Conservation (phyloP, 1,140 invertebrate genomes). For the Heliconius eleuchia region DNA sequence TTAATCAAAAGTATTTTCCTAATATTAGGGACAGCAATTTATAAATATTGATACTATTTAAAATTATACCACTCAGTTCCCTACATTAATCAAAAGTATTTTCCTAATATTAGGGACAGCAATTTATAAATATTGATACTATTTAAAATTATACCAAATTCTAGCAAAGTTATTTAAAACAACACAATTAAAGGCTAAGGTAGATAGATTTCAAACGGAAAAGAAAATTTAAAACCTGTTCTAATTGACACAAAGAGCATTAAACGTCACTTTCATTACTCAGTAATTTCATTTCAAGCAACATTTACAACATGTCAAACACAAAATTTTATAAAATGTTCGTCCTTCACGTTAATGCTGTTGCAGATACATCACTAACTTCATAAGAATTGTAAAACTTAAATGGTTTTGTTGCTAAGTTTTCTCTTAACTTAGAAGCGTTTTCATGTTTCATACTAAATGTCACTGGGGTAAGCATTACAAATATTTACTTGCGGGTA, state of each 20-base stretch:
- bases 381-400: slow-evolving; percentile 8
- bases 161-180: too few relatives aligned
- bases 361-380: background rate
- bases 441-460: slow-evolving; percentile 10
- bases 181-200: too few relatives aligned
- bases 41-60: too few relatives aligned
- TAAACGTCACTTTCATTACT: background rate
- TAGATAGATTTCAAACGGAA: background rate
- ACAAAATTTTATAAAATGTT: background rate
- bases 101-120: too few relatives aligned
- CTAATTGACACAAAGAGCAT: background rate
- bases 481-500: background rate
- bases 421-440: slow-evolving; percentile 11
- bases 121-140: too few relatives aligned
- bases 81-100: too few relatives aligned
- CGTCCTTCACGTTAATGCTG: background rate
- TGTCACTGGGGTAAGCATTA: slow-evolving; percentile 1
- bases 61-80: too few relatives aligned
- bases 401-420: slow-evolving; percentile 3
- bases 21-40: too few relatives aligned
- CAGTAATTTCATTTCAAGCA: background rate
- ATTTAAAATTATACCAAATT: too few relatives aligned
- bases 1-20: too few relatives aligned
- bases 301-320: background rate
- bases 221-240: background rate